Percentiles rank a stretch among this genome's conserved stretches.
These are phyloP conservation scores for Todus mexicanus DNA, from an alignment of 2,797 vertebrate species.

Conservation along the genomic window DNA sequence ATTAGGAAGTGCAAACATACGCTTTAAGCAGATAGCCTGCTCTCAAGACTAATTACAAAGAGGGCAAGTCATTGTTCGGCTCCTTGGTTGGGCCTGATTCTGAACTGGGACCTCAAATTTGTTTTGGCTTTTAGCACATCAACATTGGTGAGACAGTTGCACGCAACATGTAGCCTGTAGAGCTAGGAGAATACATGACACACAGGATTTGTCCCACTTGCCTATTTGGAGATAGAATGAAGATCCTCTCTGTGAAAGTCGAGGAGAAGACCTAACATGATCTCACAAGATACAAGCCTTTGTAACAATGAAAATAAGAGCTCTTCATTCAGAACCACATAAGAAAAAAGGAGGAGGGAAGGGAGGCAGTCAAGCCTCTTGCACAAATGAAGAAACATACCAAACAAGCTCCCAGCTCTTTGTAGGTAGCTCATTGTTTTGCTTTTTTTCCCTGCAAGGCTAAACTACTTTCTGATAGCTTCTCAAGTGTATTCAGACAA, in stretches of 20 bases:
- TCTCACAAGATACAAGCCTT: not conserved
- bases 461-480: not conserved
- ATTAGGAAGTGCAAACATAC: slow-evolving; percentile 51
- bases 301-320: not conserved
- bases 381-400: not conserved
- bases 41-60: slow-evolving; percentile 8
- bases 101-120: not conserved
- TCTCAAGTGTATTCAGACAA: not conserved
- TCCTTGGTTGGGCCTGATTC: not conserved
- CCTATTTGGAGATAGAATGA: not conserved
- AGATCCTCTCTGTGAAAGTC: not conserved
- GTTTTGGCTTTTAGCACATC: not conserved
- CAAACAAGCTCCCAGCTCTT: not conserved
- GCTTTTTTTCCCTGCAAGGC: not conserved
- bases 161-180: not conserved
- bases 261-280: not conserved
- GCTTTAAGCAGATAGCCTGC: slow-evolving; percentile 1
- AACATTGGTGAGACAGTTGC: not conserved
- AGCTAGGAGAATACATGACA: not conserved
- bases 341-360: not conserved
- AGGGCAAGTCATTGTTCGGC: not conserved
- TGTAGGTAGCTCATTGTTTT: not conserved
- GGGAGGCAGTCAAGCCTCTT: not conserved
- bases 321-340: not conserved
- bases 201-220: not conserved